Evolutionary conservation across 2,113 vertebrate species (phyloP), one percentile per base, ranked within the genome.

Genomic region (Climacteris rufus): DNA sequence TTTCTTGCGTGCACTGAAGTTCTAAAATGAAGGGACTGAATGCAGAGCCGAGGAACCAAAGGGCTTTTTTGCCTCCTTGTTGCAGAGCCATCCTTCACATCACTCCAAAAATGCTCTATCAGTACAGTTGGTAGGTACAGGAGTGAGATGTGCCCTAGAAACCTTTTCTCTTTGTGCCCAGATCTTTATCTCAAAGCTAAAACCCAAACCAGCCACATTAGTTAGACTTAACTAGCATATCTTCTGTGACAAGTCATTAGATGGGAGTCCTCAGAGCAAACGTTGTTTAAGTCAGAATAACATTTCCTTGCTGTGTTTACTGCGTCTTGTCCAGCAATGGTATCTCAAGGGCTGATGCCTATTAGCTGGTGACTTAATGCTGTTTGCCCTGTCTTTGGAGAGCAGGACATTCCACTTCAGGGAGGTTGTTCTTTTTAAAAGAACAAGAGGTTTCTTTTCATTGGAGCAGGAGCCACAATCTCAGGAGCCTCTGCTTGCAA

Each of bases 301-400:
- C 60, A 63, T 89, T 79, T 69, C 80, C 96, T 93, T 83, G 74
- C 95, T 44, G 25, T 53, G 31, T 94, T 97, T 94, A 91, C 82
- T 92, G 71, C 40, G 63, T 66, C 84, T 53, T 96, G 95, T 90
- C 93, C 94, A 86, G 65, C 80, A 85, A n/a, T 4, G 53, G n/a
- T 37, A 63, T 79, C 72, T 91, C 22, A 20, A 90, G 91, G 40
- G 49, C 52, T 78, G 80, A 53, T 61, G 24, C 28, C 52, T 78
- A 20, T 83, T 61, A 81, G 47, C 64, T 60, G 75, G 60, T 57
- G 71, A 83, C 82, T 86, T 90, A 93, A 85, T 6, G 19, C 89
- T 76, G n/a, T 69, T 93, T 75, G 90, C 84, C 47, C 0, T 50
- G 20, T 52, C 75, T 96, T 54, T 27, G 68, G 94, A 80, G 39